Base-by-base conservation (phyloP, 2,113 vertebrate genomes). In the Ophthalmolycus amberensis region DNA sequence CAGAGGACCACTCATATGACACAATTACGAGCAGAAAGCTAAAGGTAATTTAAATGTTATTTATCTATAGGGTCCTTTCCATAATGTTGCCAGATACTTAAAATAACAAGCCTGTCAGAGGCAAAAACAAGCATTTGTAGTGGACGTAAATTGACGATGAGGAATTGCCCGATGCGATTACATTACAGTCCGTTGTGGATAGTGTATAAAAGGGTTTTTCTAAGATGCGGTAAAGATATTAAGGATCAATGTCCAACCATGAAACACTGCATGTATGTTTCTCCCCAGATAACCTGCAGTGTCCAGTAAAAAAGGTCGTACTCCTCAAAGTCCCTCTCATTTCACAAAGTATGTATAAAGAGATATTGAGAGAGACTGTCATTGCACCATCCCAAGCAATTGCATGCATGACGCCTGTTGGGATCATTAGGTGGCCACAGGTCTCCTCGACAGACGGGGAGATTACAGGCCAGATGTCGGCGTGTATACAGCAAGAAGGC, bases 371-470 rank as follows among this genome's bases (percentile, higher is more conserved):
- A 88, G 80, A 88, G 18, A 86, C 90, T 90, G 87, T 90, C 87
- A 87, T 92, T 91, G 89, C 86, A 15, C 90, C 84, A 85, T 91
- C 85, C 87, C 70, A 67, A 88, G 83, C 85, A 89, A 94, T 91
- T 91, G 80, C 77, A 85, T 63, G 85, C 88, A 88, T 86, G 88
- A 93, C 92, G 92, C 94, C 94, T 89, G 91, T 86, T 70, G 82
- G 89, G 91, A 88, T 92, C 92, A 94, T 93, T 93, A 91, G 91
- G 80, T 89, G 92, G 89, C 92, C 92, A 42, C 92, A 93, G 90
- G 89, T 88, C 91, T 92, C 87, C 85, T 63, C 81, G 82, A 93
- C 87, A 93, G 92, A 93, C 93, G 7, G 60, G 58, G 68, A 93
- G 94, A 95, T 95, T 94, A 95, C 93, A 95, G 94, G 87, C 86